Conservation (phyloP, 2,113 vertebrate species). For the Camarhynchus parvulus region DNA sequence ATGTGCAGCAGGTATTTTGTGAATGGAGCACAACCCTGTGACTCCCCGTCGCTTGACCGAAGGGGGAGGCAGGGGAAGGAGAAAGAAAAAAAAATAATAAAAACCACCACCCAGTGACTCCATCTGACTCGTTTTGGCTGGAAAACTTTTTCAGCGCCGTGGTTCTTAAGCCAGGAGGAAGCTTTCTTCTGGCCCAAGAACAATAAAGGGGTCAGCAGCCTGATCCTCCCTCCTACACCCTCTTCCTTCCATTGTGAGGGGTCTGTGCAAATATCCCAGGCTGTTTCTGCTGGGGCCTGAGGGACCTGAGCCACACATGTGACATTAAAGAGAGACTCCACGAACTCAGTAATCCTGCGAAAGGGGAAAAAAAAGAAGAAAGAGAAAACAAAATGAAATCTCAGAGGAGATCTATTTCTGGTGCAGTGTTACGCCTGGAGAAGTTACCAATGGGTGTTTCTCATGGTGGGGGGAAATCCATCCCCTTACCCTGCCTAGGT, state of each 20-base stretch:
- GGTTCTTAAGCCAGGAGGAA: conserved; percentile 76
- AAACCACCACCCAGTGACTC: conserved; percentile 57
- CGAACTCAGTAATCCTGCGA: neutral
- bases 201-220: conserved; percentile 86
- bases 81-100: conserved; percentile 18
- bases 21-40: conserved; percentile 70
- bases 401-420: neutral
- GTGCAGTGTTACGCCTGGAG: neutral
- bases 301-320: neutral
- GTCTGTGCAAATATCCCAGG: conserved; percentile 70
- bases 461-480: neutral
- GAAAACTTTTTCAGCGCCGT: conserved; percentile 60
- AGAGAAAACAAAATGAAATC: neutral
- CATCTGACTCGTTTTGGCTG: conserved; percentile 68
- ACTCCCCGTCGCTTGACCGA: conserved; percentile 49
- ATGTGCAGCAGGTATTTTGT: conserved; percentile 80
- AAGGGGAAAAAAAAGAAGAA: neutral
- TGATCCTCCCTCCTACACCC: conserved; percentile 82
- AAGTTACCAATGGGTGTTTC: neutral
- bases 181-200: conserved; percentile 83
- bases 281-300: conserved; percentile 38
- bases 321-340: conserved; percentile 24
- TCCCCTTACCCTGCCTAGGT: neutral
- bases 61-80: conserved; percentile 50
- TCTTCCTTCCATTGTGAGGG: conserved; percentile 90